These are phyloP conservation scores for Drosophila helvetica DNA, from an alignment of 2,888 invertebrate genomes.

Conservation along the genomic window DNA sequence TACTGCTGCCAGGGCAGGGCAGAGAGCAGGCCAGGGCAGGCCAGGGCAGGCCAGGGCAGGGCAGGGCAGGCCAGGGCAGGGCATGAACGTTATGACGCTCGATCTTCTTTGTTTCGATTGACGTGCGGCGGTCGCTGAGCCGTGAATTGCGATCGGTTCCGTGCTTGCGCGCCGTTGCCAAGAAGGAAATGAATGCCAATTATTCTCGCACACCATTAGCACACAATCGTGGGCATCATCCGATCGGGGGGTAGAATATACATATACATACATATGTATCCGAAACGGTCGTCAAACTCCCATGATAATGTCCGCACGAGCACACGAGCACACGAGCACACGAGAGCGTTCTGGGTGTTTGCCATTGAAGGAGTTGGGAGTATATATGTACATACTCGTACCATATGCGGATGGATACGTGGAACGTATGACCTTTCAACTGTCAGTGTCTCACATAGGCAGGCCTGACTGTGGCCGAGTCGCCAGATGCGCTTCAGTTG, in stretches of 20 bases:
- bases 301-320: background rate
- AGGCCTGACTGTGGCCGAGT: background rate
- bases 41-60: too few relatives aligned
- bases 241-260: too few relatives aligned
- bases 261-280: background rate
- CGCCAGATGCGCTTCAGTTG: background rate
- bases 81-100: background rate
- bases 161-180: constrained; percentile 24
- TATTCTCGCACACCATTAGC: constrained; percentile 47
- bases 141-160: constrained; percentile 27
- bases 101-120: constrained; percentile 27
- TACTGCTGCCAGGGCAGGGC: too few relatives aligned
- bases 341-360: too few relatives aligned
- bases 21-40: too few relatives aligned
- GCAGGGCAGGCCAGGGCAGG: background rate
- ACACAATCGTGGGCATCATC: background rate
- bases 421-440: background rate
- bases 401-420: too few relatives aligned
- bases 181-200: constrained; percentile 70
- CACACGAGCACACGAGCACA: background rate
- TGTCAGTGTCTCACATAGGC: background rate
- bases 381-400: background rate
- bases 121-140: constrained; percentile 27
- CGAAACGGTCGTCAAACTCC: background rate
- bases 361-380: background rate